These are phyloP conservation scores for Dinoponera quadriceps DNA, from an alignment of 1,140 invertebrate species.

Conservation along the genomic window DNA sequence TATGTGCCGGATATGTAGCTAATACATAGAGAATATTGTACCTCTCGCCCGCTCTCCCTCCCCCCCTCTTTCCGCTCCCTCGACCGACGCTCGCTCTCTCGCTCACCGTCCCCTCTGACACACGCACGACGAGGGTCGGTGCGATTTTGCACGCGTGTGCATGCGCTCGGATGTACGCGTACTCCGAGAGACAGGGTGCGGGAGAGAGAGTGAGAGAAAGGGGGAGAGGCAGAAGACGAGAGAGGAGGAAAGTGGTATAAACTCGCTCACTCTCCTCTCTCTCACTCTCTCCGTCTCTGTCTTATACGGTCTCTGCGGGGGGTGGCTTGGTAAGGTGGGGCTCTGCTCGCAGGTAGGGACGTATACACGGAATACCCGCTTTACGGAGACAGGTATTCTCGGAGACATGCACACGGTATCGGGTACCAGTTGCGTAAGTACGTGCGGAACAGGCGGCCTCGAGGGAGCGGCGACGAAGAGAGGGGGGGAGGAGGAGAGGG, in stretches of 20 bases:
- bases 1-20: conserved; percentile 78
- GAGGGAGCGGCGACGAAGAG: conserved; percentile 26
- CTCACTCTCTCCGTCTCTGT: conserved; percentile 37
- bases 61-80: conserved; percentile 43
- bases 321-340: conserved; percentile 61
- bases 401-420: conserved; percentile 69
- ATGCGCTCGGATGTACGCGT: neutral
- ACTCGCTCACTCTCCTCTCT: conserved; percentile 47
- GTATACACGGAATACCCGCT: conserved; percentile 60
- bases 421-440: conserved; percentile 71
- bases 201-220: conserved; percentile 9
- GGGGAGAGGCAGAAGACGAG: conserved; percentile 17
- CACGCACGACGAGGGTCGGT: conserved; percentile 62
- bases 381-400: conserved; percentile 73
- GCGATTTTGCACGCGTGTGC: conserved; percentile 59
- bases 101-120: conserved; percentile 34
- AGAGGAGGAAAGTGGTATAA: conserved; percentile 20
- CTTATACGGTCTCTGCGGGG: conserved; percentile 39
- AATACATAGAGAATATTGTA: conserved; percentile 80
- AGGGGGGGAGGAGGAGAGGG: conserved; percentile 12
- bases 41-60: conserved; percentile 61
- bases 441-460: conserved; percentile 37
- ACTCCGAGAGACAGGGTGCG: conserved; percentile 7
- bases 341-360: conserved; percentile 63
- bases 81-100: conserved; percentile 56